Base-by-base conservation (phyloP, 2,888 invertebrate genomes). In the Cantharis rustica region DNA sequence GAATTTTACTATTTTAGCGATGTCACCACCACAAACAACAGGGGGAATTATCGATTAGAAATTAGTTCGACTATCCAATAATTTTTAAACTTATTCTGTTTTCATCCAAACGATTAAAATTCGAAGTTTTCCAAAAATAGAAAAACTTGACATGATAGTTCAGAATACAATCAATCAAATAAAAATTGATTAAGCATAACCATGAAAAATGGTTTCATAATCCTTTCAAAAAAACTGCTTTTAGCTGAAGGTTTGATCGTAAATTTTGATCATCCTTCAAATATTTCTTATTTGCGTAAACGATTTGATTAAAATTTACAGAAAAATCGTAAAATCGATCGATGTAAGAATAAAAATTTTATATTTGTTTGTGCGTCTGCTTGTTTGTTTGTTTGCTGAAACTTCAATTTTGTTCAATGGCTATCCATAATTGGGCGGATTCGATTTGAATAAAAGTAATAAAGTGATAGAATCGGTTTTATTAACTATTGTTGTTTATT, bases 401-500 rank as follows among this genome's bases (percentile, higher is more conserved):
- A 70, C 61, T 73, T 73, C 69, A 73, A 73, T 76, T 76, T 69
- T 63, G 69, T 74, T 68, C 68, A 62, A 68, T 76, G 73, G 64
- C 72, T 69, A 72, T 69, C 72, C 74, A 66, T 74, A 75, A 72
- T 47, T n/a, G 47, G 13, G 20, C 64, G n/a, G 10, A 66, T 77
- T 73, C 70, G 76, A 70, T 76, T 76, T 76, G 71, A 74, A 77
- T 77, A 72, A 75, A 61, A 63, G 66, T 31, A 77, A 77, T 77
- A 75, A 77, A 72, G 64, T 61, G 69, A 70, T 26, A 64, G 69
- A 77, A 72, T 75, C 77, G 72, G 72, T 75, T 77, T 77, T 77
- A 77, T 75, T 71, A 68, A 64, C 74, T 66, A 77, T 77, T 77
- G 77, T 77, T 77, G 63, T 74, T 74, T 77, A 75, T 75, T 74